Conservation (phyloP, 2,113 vertebrate species). For the Corynorhinus townsendii region DNA sequence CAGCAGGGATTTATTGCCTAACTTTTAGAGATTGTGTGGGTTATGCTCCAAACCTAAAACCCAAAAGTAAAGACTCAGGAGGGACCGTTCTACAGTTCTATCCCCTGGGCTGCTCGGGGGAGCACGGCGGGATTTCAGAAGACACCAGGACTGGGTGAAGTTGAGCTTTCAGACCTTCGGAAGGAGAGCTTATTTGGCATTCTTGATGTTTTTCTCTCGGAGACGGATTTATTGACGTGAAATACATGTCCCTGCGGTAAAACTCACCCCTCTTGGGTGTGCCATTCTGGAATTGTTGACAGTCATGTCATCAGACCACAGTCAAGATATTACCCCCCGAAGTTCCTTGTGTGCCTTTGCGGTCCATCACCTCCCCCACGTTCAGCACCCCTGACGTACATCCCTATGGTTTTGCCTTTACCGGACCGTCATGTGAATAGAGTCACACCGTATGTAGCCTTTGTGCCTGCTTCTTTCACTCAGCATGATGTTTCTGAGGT, state of each 20-base stretch:
- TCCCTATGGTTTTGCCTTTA: neutral
- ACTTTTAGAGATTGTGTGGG: neutral
- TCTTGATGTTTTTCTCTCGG: neutral
- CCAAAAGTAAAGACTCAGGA: neutral
- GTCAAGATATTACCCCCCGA: neutral
- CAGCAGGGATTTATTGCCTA: too few relatives aligned
- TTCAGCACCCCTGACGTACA: neutral
- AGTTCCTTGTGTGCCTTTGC: neutral
- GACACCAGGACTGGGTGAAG: neutral
- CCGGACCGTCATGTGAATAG: neutral
- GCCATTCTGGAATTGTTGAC: neutral
- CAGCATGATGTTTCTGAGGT: rapidly evolving
- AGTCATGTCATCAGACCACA: neutral
- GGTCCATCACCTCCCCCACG: neutral
- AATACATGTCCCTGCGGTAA: rapidly evolving
- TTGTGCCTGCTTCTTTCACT: neutral
- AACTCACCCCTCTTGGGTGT: too few relatives aligned
- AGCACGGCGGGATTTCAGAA: neutral
- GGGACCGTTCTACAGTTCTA: neutral
- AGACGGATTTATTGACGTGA: neutral
- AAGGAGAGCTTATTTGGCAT: neutral
- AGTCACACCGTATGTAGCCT: rapidly evolving
- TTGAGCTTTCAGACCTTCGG: neutral
- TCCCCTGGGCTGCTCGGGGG: neutral
- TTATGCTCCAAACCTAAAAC: neutral